A percentile compares a stretch with the other conserved stretches of the same genome.
Evolutionary conservation across 92 coral and sea anemone species (phyloP).

Genomic region (Porites divaricata): DNA sequence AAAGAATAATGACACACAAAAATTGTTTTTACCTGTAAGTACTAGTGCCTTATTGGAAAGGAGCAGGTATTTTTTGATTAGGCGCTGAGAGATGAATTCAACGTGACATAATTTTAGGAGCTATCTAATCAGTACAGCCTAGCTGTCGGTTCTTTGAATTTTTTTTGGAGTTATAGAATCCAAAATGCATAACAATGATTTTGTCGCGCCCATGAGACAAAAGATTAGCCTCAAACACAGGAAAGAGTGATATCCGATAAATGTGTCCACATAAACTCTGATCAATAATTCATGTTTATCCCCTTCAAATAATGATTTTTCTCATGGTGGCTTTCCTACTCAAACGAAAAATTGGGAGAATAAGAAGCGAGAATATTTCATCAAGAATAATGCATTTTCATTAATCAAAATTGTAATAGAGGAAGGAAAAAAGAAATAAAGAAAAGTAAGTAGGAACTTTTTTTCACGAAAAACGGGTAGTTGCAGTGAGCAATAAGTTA

Average conservation of each 20-base stretch:
- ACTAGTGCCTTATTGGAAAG: conserved; percentile 34
- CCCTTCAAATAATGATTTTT: conserved; percentile 25
- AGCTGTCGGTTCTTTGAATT: conserved; percentile 10
- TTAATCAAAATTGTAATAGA: too few relatives aligned
- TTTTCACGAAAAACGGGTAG: conserved; percentile 13
- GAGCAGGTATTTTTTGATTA: conserved; percentile 36
- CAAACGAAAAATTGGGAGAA: not conserved
- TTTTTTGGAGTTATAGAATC: conserved; percentile 36
- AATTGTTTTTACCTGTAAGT: conserved; percentile 24
- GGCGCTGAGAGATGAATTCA: conserved; percentile 16
- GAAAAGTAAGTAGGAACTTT: not conserved
- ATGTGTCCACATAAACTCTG: conserved; percentile 47
- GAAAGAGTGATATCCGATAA: conserved; percentile 60
- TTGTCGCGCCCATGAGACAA: conserved; percentile 49
- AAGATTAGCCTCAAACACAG: conserved; percentile 30
- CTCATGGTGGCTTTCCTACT: not conserved
- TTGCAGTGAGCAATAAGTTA: conserved; percentile 12
- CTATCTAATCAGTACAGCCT: not conserved
- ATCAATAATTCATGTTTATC: conserved; percentile 55
- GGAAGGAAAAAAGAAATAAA: too few relatives aligned
- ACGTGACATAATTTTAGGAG: conserved; percentile 31
- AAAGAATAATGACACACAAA: not conserved
- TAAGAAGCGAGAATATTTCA: not conserved
- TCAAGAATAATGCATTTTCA: too few relatives aligned
- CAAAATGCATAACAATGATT: conserved; percentile 36